Percentiles rank a stretch among this genome's conserved stretches.
Conservation (phyloP, 2,113 vertebrate genomes). For the Maccullochella peelii region DNA sequence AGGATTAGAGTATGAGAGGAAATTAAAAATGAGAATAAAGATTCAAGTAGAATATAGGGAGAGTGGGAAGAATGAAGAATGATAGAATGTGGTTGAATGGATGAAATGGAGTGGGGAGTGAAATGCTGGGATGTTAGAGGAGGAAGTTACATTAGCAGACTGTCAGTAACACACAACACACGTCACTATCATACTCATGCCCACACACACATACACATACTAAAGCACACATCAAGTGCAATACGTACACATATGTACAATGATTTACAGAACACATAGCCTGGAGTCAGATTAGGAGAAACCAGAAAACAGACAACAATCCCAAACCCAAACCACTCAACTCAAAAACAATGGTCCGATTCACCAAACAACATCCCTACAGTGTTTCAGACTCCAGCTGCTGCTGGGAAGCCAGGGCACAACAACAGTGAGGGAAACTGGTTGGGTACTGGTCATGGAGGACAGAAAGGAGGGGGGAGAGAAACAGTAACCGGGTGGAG, state of each 20-base stretch:
- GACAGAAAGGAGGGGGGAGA: conserved; percentile 23
- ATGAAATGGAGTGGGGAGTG: not conserved
- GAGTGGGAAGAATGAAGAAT: not conserved
- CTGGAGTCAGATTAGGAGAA: conserved; percentile 11
- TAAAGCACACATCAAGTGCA: conserved; percentile 1
- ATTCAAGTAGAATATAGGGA: not conserved
- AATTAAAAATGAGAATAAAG: conserved; percentile 25
- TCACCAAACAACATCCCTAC: conserved; percentile 63
- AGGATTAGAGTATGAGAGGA: not conserved
- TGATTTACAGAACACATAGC: conserved; percentile 25
- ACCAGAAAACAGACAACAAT: conserved; percentile 17
- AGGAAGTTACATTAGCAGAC: conserved; percentile 13
- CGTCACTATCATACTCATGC: conserved; percentile 2
- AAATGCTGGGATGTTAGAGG: not conserved
- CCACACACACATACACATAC: conserved; percentile 17
- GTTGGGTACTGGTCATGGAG: conserved; percentile 52
- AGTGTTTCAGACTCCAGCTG: conserved; percentile 64
- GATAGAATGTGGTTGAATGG: not conserved
- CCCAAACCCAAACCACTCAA: conserved; percentile 21
- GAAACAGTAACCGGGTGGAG: conserved; percentile 47
- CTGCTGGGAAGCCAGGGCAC: conserved; percentile 48
- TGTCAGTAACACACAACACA: conserved; percentile 44
- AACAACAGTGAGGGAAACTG: conserved; percentile 55
- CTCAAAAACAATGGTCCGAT: conserved; percentile 63
- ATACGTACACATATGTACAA: not conserved